Evolutionary conservation across 2,113 vertebrate species (phyloP).

Genomic region (Emydocephalus ijimae): DNA sequence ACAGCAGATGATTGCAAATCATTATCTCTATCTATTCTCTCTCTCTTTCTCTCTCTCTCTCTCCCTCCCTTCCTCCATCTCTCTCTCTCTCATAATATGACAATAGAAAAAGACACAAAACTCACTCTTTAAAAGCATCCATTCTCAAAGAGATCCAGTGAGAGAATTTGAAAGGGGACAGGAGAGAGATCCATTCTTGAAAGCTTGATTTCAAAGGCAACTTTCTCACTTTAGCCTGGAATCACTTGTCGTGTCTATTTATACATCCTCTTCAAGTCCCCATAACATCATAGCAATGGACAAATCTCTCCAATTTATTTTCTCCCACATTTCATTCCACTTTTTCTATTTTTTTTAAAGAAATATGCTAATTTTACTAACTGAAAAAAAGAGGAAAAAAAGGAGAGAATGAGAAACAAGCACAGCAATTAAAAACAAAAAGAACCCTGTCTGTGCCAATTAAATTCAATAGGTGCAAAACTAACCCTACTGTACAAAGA

Average conservation of each 20-base stretch:
- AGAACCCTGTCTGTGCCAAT: neutral
- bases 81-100: neutral
- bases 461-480: neutral
- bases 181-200: neutral
- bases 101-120: neutral
- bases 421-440: neutral
- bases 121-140: neutral
- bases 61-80: too few relatives aligned
- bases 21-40: neutral
- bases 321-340: neutral
- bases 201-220: neutral
- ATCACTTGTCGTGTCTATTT: neutral
- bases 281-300: neutral
- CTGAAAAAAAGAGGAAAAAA: neutral
- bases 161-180: neutral
- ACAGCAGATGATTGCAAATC: neutral
- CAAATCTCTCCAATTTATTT: neutral
- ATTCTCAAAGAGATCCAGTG: neutral
- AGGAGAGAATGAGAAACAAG: neutral
- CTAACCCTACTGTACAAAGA: too few relatives aligned
- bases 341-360: neutral
- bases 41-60: neutral
- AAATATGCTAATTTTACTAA: neutral
- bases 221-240: neutral
- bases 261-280: neutral